Evolutionary conservation across 2,888 invertebrate genomes (phyloP).

Genomic region (Geophilus truncorum): DNA sequence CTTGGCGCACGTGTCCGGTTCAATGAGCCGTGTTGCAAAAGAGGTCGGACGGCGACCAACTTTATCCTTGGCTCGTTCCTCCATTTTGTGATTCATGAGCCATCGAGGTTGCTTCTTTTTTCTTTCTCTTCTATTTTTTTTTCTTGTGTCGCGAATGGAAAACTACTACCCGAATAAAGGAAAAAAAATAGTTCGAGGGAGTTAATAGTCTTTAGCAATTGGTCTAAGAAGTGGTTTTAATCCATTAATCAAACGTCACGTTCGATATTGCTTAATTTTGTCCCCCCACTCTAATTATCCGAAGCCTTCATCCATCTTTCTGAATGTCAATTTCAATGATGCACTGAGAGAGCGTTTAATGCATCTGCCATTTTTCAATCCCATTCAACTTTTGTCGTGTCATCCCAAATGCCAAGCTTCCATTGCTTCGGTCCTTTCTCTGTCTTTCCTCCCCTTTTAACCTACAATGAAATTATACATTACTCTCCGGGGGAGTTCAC

Average conservation of each 20-base stretch:
- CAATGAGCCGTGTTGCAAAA: background rate
- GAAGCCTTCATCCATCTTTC: background rate
- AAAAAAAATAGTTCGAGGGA: background rate
- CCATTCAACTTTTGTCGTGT: background rate
- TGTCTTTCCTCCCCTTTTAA: background rate
- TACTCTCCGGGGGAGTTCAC: background rate
- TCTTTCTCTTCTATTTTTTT: no score
- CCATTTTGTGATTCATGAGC: slow-evolving; percentile 11
- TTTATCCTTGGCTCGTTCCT: background rate
- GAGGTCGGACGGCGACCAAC: background rate
- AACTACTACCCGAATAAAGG: background rate
- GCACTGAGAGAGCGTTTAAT: background rate
- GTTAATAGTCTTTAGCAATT: background rate
- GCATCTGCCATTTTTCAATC: slow-evolving; percentile 4
- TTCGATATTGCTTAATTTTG: slow-evolving; percentile 10
- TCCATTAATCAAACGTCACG: slow-evolving; percentile 7
- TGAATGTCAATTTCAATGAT: background rate
- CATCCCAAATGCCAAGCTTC: background rate
- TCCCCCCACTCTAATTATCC: background rate
- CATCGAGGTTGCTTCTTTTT: background rate
- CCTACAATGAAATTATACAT: background rate
- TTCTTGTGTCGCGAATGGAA: background rate
- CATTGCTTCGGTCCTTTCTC: background rate
- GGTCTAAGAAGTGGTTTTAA: background rate
- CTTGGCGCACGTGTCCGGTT: slow-evolving; percentile 5